Percentiles rank a stretch among this genome's conserved stretches.
Conservation (phyloP, 1,140 invertebrate genomes). For the Drosophila athabasca region DNA sequence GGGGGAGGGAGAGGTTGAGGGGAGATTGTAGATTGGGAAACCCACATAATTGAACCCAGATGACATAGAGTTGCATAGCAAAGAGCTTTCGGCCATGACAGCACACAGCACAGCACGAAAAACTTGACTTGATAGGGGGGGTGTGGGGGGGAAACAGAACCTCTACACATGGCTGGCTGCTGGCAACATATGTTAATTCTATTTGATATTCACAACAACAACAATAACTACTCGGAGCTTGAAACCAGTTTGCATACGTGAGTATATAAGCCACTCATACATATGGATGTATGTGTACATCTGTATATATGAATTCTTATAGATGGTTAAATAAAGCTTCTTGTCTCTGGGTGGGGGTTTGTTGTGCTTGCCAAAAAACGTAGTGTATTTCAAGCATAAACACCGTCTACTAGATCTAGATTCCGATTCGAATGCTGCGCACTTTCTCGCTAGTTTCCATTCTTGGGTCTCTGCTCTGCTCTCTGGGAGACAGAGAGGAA, state of each 20-base stretch:
- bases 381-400: too few relatives aligned
- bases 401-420: too few relatives aligned
- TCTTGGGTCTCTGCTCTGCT: conserved; percentile 37
- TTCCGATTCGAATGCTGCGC: too few relatives aligned
- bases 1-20: conserved; percentile 17
- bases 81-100: conserved; percentile 23
- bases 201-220: conserved; percentile 50
- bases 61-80: conserved; percentile 59
- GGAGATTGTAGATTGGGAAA: conserved; percentile 1
- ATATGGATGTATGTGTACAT: conserved; percentile 36
- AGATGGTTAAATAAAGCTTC: conserved; percentile 38
- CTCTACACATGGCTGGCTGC: conserved; percentile 27
- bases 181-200: conserved; percentile 61
- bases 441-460: too few relatives aligned
- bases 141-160: background rate
- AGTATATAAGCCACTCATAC: conserved; percentile 38
- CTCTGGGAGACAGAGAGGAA: conserved; percentile 3
- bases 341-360: conserved; percentile 12
- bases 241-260: conserved; percentile 48
- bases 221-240: conserved; percentile 24
- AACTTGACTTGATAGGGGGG: conserved; percentile 2
- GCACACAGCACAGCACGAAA: background rate
- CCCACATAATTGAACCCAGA: conserved; percentile 68
- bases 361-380: conserved; percentile 32
- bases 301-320: conserved; percentile 42